A percentile compares a stretch with the other conserved stretches of the same genome.
Evolutionary conservation across 2,888 invertebrate genomes (phyloP).

Genomic region (Eilema griseolum): DNA sequence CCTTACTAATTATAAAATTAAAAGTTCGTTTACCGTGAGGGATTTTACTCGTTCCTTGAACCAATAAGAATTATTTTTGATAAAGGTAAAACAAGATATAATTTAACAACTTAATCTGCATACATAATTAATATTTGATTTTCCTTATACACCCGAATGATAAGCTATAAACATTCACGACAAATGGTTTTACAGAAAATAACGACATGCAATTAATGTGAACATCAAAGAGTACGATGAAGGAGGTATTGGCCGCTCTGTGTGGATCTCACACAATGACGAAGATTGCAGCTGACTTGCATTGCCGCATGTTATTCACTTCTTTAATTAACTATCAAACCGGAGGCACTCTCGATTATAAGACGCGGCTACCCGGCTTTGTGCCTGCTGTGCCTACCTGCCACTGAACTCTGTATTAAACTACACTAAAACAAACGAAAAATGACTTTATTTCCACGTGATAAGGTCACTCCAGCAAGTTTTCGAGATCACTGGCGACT

Average conservation of each 20-base stretch:
- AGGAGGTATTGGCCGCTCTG: constrained; percentile 60
- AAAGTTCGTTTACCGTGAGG: background rate
- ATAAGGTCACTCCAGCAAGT: constrained; percentile 53
- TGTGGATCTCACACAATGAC: constrained; percentile 56
- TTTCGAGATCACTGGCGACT: constrained; percentile 68
- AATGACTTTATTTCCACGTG: constrained; percentile 52
- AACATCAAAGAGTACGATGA: constrained; percentile 11
- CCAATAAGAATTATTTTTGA: constrained; percentile 25
- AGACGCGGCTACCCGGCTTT: constrained; percentile 82
- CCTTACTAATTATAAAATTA: constrained; percentile 7
- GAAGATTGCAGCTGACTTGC: constrained; percentile 83
- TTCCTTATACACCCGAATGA: constrained; percentile 42
- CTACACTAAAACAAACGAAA: constrained; percentile 56
- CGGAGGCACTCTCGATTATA: constrained; percentile 83
- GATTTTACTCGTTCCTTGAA: constrained; percentile 28
- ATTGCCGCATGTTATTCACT: constrained; percentile 81
- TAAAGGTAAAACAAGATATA: constrained; percentile 36
- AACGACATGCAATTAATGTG: constrained; percentile 29
- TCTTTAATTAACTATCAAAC: constrained; percentile 86
- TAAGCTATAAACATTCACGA: constrained; percentile 38
- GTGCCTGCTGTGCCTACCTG: constrained; percentile 72
- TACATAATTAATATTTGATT: constrained; percentile 43
- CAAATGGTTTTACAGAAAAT: constrained; percentile 32
- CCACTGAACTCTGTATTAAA: constrained; percentile 55
- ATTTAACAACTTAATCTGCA: constrained; percentile 38